Base-by-base conservation (phyloP, 2,797 vertebrate genomes). In the Chelon labrosus region DNA sequence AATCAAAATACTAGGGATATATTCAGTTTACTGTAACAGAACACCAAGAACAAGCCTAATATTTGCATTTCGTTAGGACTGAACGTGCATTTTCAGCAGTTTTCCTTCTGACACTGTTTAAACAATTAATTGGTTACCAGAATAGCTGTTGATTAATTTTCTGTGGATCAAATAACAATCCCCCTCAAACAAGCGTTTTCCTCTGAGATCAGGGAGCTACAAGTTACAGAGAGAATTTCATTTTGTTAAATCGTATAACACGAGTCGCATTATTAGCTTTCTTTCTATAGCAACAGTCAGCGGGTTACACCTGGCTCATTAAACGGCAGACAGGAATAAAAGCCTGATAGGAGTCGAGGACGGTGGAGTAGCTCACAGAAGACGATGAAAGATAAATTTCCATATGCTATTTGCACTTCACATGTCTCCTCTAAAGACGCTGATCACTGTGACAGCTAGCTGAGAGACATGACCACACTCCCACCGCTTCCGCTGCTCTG, bases 361-460 rank as follows among this genome's bases (percentile, higher is more conserved):
- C 38, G 16, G 5, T 22, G 2, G 3, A 42, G 20, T 7, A 56
- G 44, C 71, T 81, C 70, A 75, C 65, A 37, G 42, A 37, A 41
- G 52, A 53, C 2, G 64, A 78, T 85, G 72, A 79, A 82, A 78
- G 73, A 16, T 57, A 37, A 25, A 83, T 77, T 62, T 80, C 59
- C 85, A 88, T 77, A 46, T 13, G 50, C 44, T 39, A 79, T 89
- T 90, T 83, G 82, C 80, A 83, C 82, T 80, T 84, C 85, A 86
- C 58, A 86, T 65, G 16, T 67, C 54, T 75, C 60, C 2, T 60
- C 59, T 65, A 82, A 68, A 79, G 62, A 0, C 39, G 7, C 12
- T 10, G 44, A 73, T 79, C 25, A 0, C 1, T 38, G 49, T 81
- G 80, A 77, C 69, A 58, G 66, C 52, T 44, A 22, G 53, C 70